Conservation (phyloP, 2,113 vertebrate genomes). For the Hassar affinis region DNA sequence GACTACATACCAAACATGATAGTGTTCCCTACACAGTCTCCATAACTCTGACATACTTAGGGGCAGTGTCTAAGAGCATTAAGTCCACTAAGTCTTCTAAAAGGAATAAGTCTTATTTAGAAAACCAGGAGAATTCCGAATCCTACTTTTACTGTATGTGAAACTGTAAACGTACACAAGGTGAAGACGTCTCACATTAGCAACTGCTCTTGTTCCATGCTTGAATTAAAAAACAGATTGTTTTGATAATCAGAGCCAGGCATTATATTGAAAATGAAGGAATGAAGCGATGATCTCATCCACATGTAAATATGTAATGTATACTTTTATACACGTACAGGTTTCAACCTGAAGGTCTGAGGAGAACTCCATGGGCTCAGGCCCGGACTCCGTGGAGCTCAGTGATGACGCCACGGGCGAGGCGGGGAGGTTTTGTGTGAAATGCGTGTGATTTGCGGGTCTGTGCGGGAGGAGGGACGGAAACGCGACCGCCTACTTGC, state of each 20-base stretch:
- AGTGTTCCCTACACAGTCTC: background rate
- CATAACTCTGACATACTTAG: background rate
- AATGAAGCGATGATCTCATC: no score
- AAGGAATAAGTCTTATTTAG: background rate
- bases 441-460: conserved; percentile 74
- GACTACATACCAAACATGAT: background rate
- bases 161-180: background rate
- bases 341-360: no score
- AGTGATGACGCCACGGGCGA: conserved; percentile 64
- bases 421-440: conserved; percentile 61
- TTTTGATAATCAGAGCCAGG: background rate
- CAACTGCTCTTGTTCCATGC: background rate
- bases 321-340: no score
- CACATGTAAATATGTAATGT: background rate
- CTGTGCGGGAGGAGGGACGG: conserved; percentile 58
- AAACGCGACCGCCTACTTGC: conserved; percentile 61
- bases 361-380: background rate
- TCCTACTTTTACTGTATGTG: background rate
- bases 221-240: background rate
- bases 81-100: background rate
- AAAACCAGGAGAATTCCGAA: background rate
- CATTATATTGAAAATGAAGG: background rate
- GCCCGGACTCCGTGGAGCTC: conserved; percentile 35
- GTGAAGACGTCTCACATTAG: background rate
- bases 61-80: background rate